Percentiles rank a stretch among this genome's conserved stretches.
phyloP scores from a whole-genome alignment of 2,888 invertebrate genomes.

The Gonocerus acuteangulatus region DNA sequence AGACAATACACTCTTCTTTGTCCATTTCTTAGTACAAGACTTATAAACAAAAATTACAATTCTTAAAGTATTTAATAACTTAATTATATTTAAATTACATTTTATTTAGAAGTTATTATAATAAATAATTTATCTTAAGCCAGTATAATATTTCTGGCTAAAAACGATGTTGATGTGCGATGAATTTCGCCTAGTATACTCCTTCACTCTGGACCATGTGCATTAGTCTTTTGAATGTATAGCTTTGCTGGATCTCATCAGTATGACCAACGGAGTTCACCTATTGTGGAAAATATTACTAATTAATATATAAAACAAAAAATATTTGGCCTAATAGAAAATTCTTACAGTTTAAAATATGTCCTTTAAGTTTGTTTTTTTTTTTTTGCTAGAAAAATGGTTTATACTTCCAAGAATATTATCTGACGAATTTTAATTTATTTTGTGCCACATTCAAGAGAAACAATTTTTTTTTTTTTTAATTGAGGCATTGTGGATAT shows the following conservation, averaged over 20 bases:
- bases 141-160: not conserved
- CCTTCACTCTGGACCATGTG: slow-evolving; percentile 56
- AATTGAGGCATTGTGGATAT: too few relatives aligned
- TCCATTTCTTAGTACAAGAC: slow-evolving; percentile 19
- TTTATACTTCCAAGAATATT: too few relatives aligned
- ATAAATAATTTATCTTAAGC: slow-evolving; percentile 3
- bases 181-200: slow-evolving; percentile 25
- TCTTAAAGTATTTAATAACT: slow-evolving; percentile 16
- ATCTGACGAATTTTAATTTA: too few relatives aligned
- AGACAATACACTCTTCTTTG: slow-evolving; percentile 20
- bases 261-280: slow-evolving; percentile 59
- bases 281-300: slow-evolving; percentile 45
- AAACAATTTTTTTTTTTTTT: too few relatives aligned
- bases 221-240: slow-evolving; percentile 88
- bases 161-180: not conserved
- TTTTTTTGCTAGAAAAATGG: too few relatives aligned
- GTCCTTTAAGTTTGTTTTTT: not conserved
- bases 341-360: too few relatives aligned
- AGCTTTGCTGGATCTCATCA: slow-evolving; percentile 82
- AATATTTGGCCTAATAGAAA: too few relatives aligned
- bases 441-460: too few relatives aligned
- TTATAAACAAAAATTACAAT: slow-evolving; percentile 15
- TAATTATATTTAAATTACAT: slow-evolving; percentile 2
- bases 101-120: slow-evolving; percentile 10
- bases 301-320: too few relatives aligned